Percentiles rank a stretch among this genome's conserved stretches.
phyloP scores from a whole-genome alignment of 2,888 invertebrate species.

The Galerucella nymphaeae region DNA sequence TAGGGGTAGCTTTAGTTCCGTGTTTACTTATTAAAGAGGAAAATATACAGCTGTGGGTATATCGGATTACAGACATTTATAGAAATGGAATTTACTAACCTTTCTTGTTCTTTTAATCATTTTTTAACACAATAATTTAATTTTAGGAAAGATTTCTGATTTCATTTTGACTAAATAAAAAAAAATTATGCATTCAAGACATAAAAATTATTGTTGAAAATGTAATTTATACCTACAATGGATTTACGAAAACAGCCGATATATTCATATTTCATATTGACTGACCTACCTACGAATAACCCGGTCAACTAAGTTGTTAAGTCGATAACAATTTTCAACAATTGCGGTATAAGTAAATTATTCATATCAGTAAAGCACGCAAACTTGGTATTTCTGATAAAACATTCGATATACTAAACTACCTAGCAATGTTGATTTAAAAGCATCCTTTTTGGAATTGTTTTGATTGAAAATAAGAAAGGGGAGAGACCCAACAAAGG shows the following conservation, averaged over 20 bases:
- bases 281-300: constrained; percentile 12
- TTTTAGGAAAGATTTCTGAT: neutral
- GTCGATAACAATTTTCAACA: constrained; percentile 4
- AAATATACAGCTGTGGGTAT: neutral
- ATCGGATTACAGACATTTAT: neutral
- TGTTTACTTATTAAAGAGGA: constrained; percentile 2
- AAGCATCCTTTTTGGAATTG: neutral
- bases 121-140: neutral
- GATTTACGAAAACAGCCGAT: neutral
- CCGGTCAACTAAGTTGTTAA: constrained; percentile 13
- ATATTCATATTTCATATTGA: constrained; percentile 25
- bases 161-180: constrained; percentile 1
- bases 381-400: neutral
- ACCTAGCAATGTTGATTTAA: neutral
- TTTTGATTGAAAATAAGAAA: constrained; percentile 16
- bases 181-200: too few species aligned
- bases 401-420: neutral
- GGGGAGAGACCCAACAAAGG: constrained; percentile 19
- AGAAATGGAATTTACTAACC: constrained; percentile 46
- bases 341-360: constrained; percentile 2
- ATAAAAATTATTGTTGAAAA: too few species aligned
- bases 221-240: too few species aligned
- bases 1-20: neutral
- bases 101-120: constrained; percentile 59
- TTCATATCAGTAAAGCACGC: constrained; percentile 8